Conservation (phyloP, 2,888 invertebrate genomes). For the Cerceris ruficornis region DNA sequence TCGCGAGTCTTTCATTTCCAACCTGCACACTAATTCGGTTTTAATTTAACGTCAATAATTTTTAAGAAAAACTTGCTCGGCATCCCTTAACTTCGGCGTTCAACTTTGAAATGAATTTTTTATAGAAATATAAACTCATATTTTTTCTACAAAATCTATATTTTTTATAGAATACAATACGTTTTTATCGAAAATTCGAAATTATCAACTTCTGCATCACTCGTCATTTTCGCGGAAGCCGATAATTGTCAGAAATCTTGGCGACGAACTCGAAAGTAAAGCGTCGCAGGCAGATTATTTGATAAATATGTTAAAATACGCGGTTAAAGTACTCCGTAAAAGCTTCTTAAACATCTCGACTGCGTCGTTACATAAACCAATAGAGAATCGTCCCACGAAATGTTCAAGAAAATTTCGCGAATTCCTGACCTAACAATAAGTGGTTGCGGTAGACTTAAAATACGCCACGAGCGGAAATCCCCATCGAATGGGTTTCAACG, state of each 20-base stretch:
- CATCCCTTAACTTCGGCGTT: no score
- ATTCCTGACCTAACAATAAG: background rate
- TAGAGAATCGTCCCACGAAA: background rate
- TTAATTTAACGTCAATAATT: no score
- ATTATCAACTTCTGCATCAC: no score
- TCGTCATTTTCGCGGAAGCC: slow-evolving; percentile 31
- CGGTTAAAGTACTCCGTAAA: slow-evolving; percentile 1
- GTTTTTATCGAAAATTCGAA: no score
- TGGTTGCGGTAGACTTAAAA: slow-evolving; percentile 5
- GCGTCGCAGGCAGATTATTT: slow-evolving; percentile 39
- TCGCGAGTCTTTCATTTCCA: no score
- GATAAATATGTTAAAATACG: slow-evolving; percentile 30
- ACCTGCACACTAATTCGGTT: no score
- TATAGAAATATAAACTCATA: no score
- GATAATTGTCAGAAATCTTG: slow-evolving; percentile 54
- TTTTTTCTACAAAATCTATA: no score
- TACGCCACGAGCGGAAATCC: background rate
- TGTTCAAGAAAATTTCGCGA: slow-evolving; percentile 14
- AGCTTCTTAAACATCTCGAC: slow-evolving; percentile 19
- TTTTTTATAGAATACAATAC: no score
- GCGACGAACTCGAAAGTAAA: slow-evolving; percentile 7
- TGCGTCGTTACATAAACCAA: slow-evolving; percentile 12
- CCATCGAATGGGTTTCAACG: background rate
- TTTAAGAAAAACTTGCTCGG: no score
- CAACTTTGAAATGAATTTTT: no score